Evolutionary conservation across 2,113 vertebrate genomes (phyloP).

Genomic region (rat (Rattus norvegicus)): DNA sequence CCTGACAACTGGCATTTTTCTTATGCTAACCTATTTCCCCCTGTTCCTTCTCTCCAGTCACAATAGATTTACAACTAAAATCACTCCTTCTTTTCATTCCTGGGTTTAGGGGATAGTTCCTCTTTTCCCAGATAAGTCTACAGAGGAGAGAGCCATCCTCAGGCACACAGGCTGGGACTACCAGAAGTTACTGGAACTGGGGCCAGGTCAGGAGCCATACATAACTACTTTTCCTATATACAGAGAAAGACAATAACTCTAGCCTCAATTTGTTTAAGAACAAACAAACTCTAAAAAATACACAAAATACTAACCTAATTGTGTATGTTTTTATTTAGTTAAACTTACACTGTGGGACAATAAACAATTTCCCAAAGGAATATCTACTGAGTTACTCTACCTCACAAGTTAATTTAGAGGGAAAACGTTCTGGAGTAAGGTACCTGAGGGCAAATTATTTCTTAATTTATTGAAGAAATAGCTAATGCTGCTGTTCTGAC

Average conservation of each 20-base stretch:
- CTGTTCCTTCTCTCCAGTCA: neutral
- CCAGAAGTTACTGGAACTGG: neutral
- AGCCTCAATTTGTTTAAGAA: neutral
- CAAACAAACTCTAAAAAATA: neutral
- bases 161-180: neutral
- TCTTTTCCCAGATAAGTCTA: neutral
- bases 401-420: constrained; percentile 17
- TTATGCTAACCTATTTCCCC: no score
- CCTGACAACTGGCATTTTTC: neutral
- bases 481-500: constrained; percentile 45
- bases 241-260: neutral
- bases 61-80: neutral
- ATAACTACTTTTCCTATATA: neutral
- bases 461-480: constrained; percentile 50
- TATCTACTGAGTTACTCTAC: constrained; percentile 30
- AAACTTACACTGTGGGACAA: constrained; percentile 45
- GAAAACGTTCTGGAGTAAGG: constrained; percentile 50
- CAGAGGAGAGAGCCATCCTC: neutral
- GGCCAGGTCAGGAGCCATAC: neutral
- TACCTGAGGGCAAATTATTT: constrained; percentile 45
- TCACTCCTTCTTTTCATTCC: neutral
- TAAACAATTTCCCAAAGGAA: constrained; percentile 50
- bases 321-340: constrained; percentile 51
- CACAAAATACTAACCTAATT: constrained; percentile 29
- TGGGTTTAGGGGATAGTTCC: neutral